phyloP scores from a whole-genome alignment of 2,113 vertebrate species.

The Cryptomyrus ogoouensis region DNA sequence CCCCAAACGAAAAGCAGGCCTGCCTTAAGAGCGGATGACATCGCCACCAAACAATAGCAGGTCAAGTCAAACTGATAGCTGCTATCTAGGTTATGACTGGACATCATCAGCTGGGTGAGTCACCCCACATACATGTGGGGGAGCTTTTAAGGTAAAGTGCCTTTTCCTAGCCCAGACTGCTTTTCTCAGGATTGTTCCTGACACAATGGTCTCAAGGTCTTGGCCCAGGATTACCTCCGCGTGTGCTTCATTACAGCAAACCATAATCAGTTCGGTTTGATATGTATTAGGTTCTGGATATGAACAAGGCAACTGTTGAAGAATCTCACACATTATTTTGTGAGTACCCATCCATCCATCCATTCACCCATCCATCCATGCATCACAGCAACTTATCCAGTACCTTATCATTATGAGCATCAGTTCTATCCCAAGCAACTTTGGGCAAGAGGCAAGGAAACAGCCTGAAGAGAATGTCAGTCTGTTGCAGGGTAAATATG shows the following conservation, averaged over 20 bases:
- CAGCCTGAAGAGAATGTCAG: not conserved
- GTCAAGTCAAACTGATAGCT: slow-evolving; percentile 1
- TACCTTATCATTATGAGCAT: not conserved
- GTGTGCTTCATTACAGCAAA: not conserved
- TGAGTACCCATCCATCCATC: not conserved
- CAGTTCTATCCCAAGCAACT: too few relatives aligned
- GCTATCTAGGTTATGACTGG: not conserved
- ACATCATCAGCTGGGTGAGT: not conserved
- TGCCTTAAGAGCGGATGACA: not conserved
- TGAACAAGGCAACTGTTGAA: not conserved
- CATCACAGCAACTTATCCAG: not conserved
- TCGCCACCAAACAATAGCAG: not conserved
- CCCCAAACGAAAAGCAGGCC: not conserved
- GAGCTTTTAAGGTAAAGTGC: not conserved
- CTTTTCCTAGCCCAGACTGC: not conserved
- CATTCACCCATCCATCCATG: not conserved
- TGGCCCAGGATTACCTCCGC: not conserved
- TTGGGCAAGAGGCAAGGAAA: not conserved
- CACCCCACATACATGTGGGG: not conserved
- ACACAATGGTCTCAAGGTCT: not conserved
- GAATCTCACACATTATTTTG: not conserved
- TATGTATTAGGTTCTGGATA: not conserved
- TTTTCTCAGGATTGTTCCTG: not conserved
- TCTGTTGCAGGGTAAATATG: not conserved
- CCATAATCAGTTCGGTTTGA: not conserved